Evolutionary conservation across 1,140 invertebrate genomes (phyloP).

Genomic region (Apis florea): DNA sequence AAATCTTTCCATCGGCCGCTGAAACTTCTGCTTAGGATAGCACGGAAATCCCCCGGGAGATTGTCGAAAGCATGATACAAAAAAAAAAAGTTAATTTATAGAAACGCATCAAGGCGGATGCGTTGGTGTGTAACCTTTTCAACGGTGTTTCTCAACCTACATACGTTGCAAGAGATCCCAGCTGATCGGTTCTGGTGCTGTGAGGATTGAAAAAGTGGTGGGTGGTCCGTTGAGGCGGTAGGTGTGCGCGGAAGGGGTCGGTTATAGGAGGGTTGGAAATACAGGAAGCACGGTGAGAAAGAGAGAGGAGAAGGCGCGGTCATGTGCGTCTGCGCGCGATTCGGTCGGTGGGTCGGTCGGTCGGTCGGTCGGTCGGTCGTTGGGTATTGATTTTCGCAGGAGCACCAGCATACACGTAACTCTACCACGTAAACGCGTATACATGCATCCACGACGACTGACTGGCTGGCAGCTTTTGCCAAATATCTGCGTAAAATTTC

Average conservation of each 20-base stretch:
- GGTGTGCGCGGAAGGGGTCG: background rate
- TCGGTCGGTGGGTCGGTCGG: constrained; percentile 48
- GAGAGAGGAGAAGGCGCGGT: constrained; percentile 5
- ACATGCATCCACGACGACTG: constrained; percentile 25
- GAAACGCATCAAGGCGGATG: background rate
- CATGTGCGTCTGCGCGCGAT: constrained; percentile 57
- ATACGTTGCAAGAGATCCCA: background rate
- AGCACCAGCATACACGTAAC: constrained; percentile 5
- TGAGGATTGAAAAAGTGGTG: constrained; percentile 3
- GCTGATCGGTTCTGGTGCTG: constrained; percentile 32
- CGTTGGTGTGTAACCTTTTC: background rate
- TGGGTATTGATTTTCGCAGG: constrained; percentile 62
- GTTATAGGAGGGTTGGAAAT: background rate
- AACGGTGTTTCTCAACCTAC: background rate
- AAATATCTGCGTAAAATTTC: constrained; percentile 53
- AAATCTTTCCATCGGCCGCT: background rate
- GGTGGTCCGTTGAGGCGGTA: background rate
- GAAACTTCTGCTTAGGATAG: background rate
- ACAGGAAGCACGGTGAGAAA: background rate
- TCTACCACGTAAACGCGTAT: constrained; percentile 3
- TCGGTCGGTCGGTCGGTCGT: constrained; percentile 49
- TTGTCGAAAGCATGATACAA: background rate
- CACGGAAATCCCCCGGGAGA: background rate
- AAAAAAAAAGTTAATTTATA: background rate
- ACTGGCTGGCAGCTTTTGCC: constrained; percentile 23